Evolutionary conservation across 2,113 vertebrate genomes (phyloP), one percentile per base, ranked within the genome.

Genomic region (Callipepla squamata): DNA sequence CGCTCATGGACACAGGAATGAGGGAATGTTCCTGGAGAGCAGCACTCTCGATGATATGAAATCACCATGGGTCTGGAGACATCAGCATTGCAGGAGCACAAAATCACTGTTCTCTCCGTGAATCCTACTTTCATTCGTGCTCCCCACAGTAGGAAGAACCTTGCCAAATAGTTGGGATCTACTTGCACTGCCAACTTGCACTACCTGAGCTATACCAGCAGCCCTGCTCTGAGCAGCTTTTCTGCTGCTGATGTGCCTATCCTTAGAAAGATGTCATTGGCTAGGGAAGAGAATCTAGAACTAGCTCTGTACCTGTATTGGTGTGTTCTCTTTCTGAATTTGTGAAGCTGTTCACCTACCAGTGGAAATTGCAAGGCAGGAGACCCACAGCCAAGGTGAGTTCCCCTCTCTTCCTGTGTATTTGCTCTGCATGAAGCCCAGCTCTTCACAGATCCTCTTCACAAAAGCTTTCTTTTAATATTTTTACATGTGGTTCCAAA

Each of bases 1-100:
- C 63, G 68, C 28, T 90, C 47, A 15, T 2, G 34, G 55, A 45
- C 45, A 53, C 22, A 75, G 86, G 69, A 61, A 11, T 0, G 5
- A 80, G 73, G 62, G 58, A 84, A 28, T 36, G 69, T 80, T 90
- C 73, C 82, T 94, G 61, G 79, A 88, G 40, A 93, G 88, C 80
- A 69, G 38, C 2, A 2, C 65, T 87, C 51, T 32, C 19, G 44
- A 70, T 16, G 50, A 12, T 66, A 61, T 20, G 51, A 53, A 28
- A 53, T 28, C 70, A 20, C 34, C 21, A 20, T 0, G 0, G 9
- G 23, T 59, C 7, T 67, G 38, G 48, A 59, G 66, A 44, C 5
- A 14, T 34, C 4, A 78, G 48, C 26, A 36, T 50, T 90, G 32
- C 85, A 93, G 44, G n/a, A 81, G 59, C 44, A 55, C 53, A 72